Evolutionary conservation across 2,113 vertebrate genomes (phyloP).

Genomic region (Thoracochromis brauschi): DNA sequence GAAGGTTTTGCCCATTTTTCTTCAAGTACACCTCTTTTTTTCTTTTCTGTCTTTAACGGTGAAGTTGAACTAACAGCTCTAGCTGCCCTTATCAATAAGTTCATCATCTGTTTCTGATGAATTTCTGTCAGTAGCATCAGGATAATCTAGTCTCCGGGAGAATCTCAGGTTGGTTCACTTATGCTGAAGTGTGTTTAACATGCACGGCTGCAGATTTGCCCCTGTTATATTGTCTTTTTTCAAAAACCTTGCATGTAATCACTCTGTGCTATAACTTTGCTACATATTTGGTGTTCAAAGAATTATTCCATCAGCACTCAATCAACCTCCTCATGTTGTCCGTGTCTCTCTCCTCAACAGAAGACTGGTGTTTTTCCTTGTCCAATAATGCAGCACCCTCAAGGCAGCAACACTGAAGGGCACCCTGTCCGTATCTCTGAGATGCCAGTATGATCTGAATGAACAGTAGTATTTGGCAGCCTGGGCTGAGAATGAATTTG

Average conservation of each 20-base stretch:
- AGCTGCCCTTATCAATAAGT: background rate
- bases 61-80: background rate
- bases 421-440: background rate
- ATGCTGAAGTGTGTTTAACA: background rate
- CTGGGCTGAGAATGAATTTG: background rate
- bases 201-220: background rate
- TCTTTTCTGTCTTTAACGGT: background rate
- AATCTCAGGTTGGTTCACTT: background rate
- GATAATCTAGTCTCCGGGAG: fast-evolving
- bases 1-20: fast-evolving
- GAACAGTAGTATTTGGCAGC: background rate
- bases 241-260: background rate
- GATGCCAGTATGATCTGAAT: background rate
- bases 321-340: background rate
- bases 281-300: background rate
- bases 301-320: background rate
- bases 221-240: background rate
- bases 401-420: background rate
- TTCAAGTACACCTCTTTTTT: background rate
- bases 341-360: background rate
- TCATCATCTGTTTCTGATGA: background rate
- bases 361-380: background rate
- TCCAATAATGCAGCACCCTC: background rate
- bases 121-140: fast-evolving
- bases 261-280: background rate